phyloP scores from a whole-genome alignment of 2,113 vertebrate genomes.

The Lepus europaeus region DNA sequence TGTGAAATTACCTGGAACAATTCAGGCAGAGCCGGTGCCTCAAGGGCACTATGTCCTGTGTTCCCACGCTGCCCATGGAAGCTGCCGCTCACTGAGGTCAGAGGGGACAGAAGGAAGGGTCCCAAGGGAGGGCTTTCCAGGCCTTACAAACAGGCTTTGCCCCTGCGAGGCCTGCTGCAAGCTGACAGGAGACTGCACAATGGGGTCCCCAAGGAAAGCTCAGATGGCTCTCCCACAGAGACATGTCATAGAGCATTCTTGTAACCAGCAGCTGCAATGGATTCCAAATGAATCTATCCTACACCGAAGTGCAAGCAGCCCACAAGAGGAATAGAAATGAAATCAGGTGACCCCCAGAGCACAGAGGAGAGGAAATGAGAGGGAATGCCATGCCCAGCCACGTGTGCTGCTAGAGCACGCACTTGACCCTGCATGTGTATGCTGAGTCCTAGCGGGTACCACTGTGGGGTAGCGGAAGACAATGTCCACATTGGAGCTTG shows the following conservation, averaged over 20 bases:
- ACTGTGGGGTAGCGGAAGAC: background rate
- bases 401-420: background rate
- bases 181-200: background rate
- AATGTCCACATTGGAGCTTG: background rate
- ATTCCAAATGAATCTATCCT: conserved; percentile 17
- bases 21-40: background rate
- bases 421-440: background rate
- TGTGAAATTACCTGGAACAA: conserved; percentile 37
- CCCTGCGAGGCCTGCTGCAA: background rate
- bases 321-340: conserved; percentile 17
- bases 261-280: background rate
- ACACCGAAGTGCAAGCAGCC: background rate
- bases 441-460: background rate
- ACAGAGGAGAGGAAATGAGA: background rate
- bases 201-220: background rate
- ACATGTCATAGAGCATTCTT: background rate
- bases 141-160: background rate
- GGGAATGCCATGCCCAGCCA: background rate
- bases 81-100: background rate
- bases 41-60: background rate
- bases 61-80: background rate
- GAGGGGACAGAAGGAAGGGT: background rate
- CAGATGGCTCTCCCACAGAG: background rate
- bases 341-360: background rate
- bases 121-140: background rate